Evolutionary conservation across 2,797 vertebrate species (phyloP), one percentile per base, ranked within the genome.

Genomic region (Parauchenoglanis ngamensis): DNA sequence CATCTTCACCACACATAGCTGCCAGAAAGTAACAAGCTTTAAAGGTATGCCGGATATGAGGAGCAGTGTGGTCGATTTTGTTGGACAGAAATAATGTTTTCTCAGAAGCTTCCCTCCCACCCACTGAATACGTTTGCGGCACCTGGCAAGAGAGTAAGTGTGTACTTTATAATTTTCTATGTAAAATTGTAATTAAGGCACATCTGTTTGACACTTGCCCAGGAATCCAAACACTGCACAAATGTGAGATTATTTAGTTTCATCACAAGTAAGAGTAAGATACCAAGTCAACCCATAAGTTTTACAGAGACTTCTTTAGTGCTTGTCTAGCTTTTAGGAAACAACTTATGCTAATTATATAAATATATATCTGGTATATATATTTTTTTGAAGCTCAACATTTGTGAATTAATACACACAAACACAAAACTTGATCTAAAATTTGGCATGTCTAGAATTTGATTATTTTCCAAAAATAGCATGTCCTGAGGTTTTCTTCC

Each of bases 141-240:
- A 93, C 93, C 92, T 93, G 94, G 94, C 91, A 93, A 82, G 89
- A 25, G 90, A 92, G 90, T 93, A 90, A 90, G 23, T 93, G 86
- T 90, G 81, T 93, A 87, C 90, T 91, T 93, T 93, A 89, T 90
- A 73, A 93, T 91, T 91, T 88, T 67, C 92, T 82, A 92, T 90
- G 92, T 93, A 61, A 92, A 91, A 94, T 90, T 91, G 84, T 86
- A 91, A 90, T 87, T 80, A 67, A 88, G 70, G 90, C 90, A 89
- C 95, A 93, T 95, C 94, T 96, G 95, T 91, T 93, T 89, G 85
- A 92, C 93, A 94, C 7, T 63, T 91, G 88, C 3, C 28, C 91
- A 85, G 78, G 86, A 87, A 90, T 83, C 35, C 88, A 88, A 94
- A 90, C 61, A 84, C 82, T 91, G 89, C 88, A 92, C 92, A 90